Base-by-base conservation (phyloP, 2,797 vertebrate species). In the Sitta carolinensis region DNA sequence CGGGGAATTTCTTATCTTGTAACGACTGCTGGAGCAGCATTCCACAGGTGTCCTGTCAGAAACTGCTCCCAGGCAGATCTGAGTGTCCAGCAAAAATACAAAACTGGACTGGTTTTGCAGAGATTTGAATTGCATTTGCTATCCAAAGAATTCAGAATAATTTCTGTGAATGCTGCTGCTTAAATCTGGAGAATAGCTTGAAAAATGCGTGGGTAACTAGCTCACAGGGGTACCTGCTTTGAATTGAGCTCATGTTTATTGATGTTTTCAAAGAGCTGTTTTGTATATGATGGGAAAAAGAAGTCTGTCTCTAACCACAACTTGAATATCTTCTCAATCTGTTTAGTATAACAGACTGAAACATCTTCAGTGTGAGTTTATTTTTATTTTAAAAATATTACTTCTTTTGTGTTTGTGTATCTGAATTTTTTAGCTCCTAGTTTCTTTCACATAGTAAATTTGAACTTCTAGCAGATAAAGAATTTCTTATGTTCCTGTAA, bases 11-110 rank as follows among this genome's bases (percentile, higher is more conserved):
- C 86, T 91, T 89, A 68, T 91, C 68, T 78, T 57, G 50, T 78
- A 30, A 61, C 11, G 22, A 29, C 34, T 72, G 91, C 58, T 93
- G 81, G 69, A 32, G n/a, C 82, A 81, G 42, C 66, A 57, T 96
- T 95, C 94, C 89, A 70, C 91, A 95, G 92, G 79, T 93, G 94
- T 89, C n/a, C 3, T 17, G 89, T 69, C 87, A 93, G 81, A 95
- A 74, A 64, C 47, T 42, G 61, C 36, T 92, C 78, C 84, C 57
- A 48, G 61, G 68, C 64, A 51, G 61, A 25, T 29, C 64, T 38
- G 25, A 67, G 29, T 5, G 9, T 52, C 78, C 54, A n/a, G 30
- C 40, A 17, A 12, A 70, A 83, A 21, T 3, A 22, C 0, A 0
- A 23, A 82, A 80, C 67, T 82, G 48, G 55, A 8, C 40, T 62